These are phyloP conservation scores for Zalophus californianus DNA, from an alignment of 2,797 vertebrate species.

Conservation along the genomic window DNA sequence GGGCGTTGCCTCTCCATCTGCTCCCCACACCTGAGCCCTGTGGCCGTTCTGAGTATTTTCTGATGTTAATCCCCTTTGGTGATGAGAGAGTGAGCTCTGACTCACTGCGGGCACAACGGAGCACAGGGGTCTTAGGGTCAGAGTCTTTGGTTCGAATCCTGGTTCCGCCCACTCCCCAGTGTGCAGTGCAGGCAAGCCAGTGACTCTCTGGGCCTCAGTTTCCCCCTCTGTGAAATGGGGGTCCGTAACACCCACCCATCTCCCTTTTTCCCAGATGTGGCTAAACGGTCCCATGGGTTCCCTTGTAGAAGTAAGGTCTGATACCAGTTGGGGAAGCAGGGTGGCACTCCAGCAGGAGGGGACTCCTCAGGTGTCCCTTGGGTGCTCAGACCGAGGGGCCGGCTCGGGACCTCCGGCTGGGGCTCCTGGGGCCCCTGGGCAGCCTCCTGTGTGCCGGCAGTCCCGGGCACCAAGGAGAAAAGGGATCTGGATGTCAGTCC, in stretches of 20 bases:
- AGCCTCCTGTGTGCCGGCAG: not conserved
- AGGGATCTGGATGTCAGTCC: not conserved
- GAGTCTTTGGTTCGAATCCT: not conserved
- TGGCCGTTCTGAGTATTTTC: not conserved
- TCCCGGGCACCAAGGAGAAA: not conserved
- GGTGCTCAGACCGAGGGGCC: not conserved
- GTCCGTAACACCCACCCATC: not conserved
- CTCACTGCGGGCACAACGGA: not conserved
- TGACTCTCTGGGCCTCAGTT: not conserved
- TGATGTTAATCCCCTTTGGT: not conserved
- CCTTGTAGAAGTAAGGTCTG: not conserved
- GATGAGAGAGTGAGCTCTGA: not conserved
- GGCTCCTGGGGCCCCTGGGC: not conserved
- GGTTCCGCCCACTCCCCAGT: not conserved
- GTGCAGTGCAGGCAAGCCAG: not conserved
- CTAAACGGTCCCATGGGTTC: not conserved
- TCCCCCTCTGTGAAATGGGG: not conserved
- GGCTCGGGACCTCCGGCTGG: not conserved
- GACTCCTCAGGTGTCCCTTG: not conserved
- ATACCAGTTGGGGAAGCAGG: not conserved
- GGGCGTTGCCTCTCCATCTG: not conserved
- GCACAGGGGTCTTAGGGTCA: not conserved
- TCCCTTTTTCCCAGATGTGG: not conserved
- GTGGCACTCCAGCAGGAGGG: not conserved
- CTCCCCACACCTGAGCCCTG: not conserved